Percentiles rank a stretch among this genome's conserved stretches.
These are phyloP conservation scores for Nipponacmea schrenckii DNA, from an alignment of 2,888 invertebrate species.

Conservation along the genomic window DNA sequence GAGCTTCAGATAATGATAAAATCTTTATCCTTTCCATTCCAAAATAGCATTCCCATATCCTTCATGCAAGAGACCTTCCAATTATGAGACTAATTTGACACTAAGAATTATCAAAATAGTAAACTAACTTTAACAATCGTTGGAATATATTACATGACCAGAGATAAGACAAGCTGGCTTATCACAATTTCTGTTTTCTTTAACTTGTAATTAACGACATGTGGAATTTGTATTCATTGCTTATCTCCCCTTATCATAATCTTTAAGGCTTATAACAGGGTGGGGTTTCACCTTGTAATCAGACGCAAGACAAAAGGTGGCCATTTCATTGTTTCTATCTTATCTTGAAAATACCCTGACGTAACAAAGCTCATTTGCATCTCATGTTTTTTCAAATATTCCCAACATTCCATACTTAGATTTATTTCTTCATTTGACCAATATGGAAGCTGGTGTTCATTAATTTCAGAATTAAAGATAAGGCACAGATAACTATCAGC, in stretches of 20 bases:
- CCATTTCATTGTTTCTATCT: constrained; percentile 6
- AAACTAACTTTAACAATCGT: no score
- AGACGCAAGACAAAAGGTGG: not conserved
- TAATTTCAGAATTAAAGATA: no score
- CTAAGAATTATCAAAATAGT: no score
- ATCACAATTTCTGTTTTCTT: not conserved
- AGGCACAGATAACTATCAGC: no score
- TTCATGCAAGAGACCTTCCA: no score
- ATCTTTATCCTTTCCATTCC: no score
- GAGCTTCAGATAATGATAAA: no score
- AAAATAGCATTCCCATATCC: no score
- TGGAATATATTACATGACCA: not conserved
- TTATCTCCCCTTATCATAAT: constrained; percentile 1
- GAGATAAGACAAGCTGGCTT: constrained; percentile 1
- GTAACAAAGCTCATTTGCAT: constrained; percentile 1
- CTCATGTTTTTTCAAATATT: not conserved
- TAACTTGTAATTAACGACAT: not conserved
- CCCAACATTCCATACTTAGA: not conserved
- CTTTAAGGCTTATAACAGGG: not conserved
- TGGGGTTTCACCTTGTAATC: not conserved
- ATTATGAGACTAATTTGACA: no score
- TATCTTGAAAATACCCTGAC: not conserved
- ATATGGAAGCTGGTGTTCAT: no score
- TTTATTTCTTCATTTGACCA: no score
- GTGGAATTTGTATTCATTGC: constrained; percentile 4